These are phyloP conservation scores for Nymphalis urticae DNA, from an alignment of 2,888 invertebrate species.

Conservation along the genomic window DNA sequence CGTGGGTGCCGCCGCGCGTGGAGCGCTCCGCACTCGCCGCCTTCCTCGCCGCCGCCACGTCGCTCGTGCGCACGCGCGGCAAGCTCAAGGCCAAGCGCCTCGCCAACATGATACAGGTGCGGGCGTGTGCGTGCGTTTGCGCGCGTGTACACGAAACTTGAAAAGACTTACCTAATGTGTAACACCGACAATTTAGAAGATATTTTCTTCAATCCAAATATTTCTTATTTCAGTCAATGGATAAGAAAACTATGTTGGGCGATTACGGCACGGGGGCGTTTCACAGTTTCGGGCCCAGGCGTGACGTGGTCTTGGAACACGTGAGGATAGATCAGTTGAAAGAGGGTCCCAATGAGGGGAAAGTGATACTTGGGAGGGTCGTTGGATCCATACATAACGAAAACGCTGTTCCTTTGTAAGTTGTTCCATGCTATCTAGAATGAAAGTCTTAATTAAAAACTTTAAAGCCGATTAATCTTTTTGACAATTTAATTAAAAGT, in stretches of 20 bases:
- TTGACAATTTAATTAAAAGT: background rate
- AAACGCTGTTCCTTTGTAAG: constrained; percentile 90
- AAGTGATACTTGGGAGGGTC: constrained; percentile 88
- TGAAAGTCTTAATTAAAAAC: background rate
- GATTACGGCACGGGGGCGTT: constrained; percentile 78
- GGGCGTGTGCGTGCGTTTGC: background rate
- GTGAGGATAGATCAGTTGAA: constrained; percentile 77
- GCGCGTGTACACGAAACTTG: too few species aligned
- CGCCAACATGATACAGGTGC: constrained; percentile 84
- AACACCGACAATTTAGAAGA: too few species aligned
- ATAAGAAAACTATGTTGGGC: constrained; percentile 84
- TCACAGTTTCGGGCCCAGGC: constrained; percentile 51
- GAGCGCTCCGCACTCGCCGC: constrained; percentile 83
- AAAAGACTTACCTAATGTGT: too few species aligned
- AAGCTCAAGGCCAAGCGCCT: constrained; percentile 88
- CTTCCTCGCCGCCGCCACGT: constrained; percentile 84
- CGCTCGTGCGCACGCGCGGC: constrained; percentile 84
- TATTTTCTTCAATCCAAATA: too few species aligned
- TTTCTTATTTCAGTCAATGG: constrained; percentile 78
- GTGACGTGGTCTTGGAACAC: constrained; percentile 57
- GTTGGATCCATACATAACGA: constrained; percentile 90
- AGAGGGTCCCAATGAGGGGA: constrained; percentile 84
- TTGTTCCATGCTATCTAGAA: constrained; percentile 45
- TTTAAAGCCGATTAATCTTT: too few species aligned
- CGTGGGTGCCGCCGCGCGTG: constrained; percentile 85